Evolutionary conservation across 92 coral and sea anemone species (phyloP), one percentile per base, ranked within the genome.

Genomic region (Nematostella vectensis): DNA sequence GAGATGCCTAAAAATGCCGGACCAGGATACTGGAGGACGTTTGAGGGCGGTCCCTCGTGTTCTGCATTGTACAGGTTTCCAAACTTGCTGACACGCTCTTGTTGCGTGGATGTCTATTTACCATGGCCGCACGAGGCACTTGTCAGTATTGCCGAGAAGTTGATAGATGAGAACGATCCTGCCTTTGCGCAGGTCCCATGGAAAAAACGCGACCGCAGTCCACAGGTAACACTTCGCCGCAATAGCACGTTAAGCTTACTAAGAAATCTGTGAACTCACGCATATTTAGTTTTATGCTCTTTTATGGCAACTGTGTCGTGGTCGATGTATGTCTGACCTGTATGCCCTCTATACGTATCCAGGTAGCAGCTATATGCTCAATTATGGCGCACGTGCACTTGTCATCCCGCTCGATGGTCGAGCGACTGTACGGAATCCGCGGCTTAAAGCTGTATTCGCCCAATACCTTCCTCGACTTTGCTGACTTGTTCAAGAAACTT

Each of bases 121-220:
- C 79, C 96, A 0, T 93, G 99, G 99, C 82, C 89, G 1, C 84
- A 75, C 59, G 81, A 80, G 55, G 83, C 94, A 27, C 84, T 93
- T 0, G 80, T 76, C 17, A 81, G 69, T 45, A 71, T 93, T 11
- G 89, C 94, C 3, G 71, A 78, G 50, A 74, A 82, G 54, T 62
- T 74, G 23, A 56, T 79, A 0, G 88, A 76, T 29, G 62, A 66
- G 2, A 75, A 61, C 17, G 88, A 82, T 16, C 59, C 58, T 19
- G 87, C 67, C 10, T 61, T 83, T 28, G 21, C 36, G 38, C 51
- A 11, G 4, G 70, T 80, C 19, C 75, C 88, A 0, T 60, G 81
- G 70, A 71, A 63, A 27, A 61, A 55, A 45, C 55, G 68, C n/a
- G 88, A 81, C 8, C 59, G 61, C 54, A 75, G 78, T 19, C 25